Evolutionary conservation across 2,888 invertebrate species (phyloP), one percentile per base, ranked within the genome.

Genomic region (Drosophila dives): DNA sequence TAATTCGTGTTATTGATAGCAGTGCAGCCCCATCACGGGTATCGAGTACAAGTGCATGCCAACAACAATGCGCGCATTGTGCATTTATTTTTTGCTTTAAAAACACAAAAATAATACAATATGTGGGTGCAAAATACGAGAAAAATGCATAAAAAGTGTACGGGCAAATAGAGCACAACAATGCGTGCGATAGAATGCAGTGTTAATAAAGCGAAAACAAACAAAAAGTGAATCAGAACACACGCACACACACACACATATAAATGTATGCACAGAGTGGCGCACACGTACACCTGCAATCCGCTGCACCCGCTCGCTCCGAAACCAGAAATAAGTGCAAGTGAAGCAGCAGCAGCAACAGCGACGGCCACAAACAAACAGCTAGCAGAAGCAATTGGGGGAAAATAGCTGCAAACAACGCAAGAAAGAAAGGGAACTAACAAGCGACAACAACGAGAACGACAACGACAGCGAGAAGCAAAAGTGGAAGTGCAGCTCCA

Each of bases 321-420:
- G 42, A 80, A 86, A 88, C 85, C 71, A 88, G 85, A 75, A 86
- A 86, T 86, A 89, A 86, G 86, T 86, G 89, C 89, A 86, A 86
- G 86, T 86, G 86, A 84, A 86, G 77, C 89, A 80, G 81, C 74
- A 69, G 40, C 61, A 62, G 48, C 64, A 62, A 48, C 64, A 65
- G 63, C 67, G 63, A 62, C 67, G 42, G 66, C 70, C 72, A 66
- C 66, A 80, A 80, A 65, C 64, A 83, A 80, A 82, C 64, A 75
- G 54, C 59, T 49, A 73, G 48, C 69, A 70, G 64, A 67, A 73
- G 66, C 69, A 78, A 67, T 68, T 56, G 67, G 72, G 72, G 74
- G 62, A 74, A 69, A 76, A 45, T 15, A 74, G 63, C 70, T 67
- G 61, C 69, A 72, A 70, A 68, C 61, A 71, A 59, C 75, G 72